phyloP scores from a whole-genome alignment of 2,888 invertebrate species.

The Cerastoderma edule region DNA sequence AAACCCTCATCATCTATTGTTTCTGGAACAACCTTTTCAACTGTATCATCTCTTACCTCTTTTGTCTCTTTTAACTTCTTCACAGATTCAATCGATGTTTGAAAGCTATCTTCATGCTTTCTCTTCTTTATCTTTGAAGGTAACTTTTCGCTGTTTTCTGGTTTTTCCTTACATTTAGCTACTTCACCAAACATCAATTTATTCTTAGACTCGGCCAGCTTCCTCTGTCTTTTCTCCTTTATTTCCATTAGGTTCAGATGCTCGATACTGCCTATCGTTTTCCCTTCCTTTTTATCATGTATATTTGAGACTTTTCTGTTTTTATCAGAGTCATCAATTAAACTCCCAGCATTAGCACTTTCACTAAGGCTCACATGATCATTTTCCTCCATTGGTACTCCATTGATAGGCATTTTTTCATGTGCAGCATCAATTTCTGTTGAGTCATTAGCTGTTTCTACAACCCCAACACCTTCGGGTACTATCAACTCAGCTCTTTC shows the following conservation, averaged over 20 bases:
- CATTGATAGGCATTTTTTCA: not conserved
- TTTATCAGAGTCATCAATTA: not conserved
- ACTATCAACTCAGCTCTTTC: constrained; percentile 31
- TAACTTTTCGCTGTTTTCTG: not conserved
- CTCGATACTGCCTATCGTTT: constrained; percentile 1
- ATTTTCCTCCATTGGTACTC: no score
- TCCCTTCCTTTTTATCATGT: not conserved
- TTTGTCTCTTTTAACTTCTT: not conserved
- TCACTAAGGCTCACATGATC: no score
- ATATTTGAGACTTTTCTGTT: not conserved
- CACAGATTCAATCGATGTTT: not conserved
- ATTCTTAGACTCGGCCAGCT: not conserved
- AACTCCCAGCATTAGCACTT: no score
- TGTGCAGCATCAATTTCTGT: not conserved
- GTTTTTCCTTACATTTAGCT: not conserved
- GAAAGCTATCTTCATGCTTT: not conserved
- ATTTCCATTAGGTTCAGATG: not conserved
- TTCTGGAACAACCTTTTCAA: not conserved
- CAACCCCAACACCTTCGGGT: constrained; percentile 27
- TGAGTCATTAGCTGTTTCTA: not conserved
- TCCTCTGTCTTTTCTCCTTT: constrained; percentile 7
- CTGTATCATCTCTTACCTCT: not conserved
- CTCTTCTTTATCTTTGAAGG: not conserved
- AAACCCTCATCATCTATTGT: not conserved
- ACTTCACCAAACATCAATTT: not conserved